Conservation (phyloP, 2,888 invertebrate species). For the Escarpia spicata region DNA sequence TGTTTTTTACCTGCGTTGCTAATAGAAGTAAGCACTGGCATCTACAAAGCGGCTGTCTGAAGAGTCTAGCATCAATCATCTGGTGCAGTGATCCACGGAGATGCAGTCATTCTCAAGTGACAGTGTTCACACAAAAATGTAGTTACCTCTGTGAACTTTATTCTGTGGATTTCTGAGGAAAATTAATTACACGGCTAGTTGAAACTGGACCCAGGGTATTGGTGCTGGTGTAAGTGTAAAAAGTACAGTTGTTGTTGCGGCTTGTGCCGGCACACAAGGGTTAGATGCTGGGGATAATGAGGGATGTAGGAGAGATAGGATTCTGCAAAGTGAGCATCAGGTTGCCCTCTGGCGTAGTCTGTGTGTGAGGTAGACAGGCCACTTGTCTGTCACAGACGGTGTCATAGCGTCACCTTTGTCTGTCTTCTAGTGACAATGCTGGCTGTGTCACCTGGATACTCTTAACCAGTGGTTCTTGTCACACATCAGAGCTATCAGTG, state of each 20-base stretch:
- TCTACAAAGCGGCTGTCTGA: background rate
- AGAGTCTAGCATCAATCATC: background rate
- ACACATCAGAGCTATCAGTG: background rate
- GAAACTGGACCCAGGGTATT: background rate
- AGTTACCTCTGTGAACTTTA: constrained; percentile 2
- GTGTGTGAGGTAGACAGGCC: background rate
- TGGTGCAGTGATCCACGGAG: background rate
- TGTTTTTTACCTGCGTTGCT: background rate
- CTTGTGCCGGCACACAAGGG: background rate
- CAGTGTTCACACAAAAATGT: background rate
- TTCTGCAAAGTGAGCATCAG: background rate
- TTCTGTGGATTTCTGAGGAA: background rate
- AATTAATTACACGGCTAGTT: background rate
- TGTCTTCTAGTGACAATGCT: background rate
- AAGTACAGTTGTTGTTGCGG: background rate
- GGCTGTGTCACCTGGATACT: background rate
- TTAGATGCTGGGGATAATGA: background rate
- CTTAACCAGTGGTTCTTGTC: background rate
- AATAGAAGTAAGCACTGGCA: background rate
- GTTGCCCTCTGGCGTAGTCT: background rate
- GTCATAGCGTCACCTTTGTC: background rate
- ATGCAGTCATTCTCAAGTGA: background rate
- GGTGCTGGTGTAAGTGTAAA: background rate
- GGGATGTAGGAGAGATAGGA: background rate
- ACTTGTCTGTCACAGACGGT: background rate